These are phyloP conservation scores for Nomada goodeniana DNA, from an alignment of 2,888 invertebrate species.

Conservation along the genomic window DNA sequence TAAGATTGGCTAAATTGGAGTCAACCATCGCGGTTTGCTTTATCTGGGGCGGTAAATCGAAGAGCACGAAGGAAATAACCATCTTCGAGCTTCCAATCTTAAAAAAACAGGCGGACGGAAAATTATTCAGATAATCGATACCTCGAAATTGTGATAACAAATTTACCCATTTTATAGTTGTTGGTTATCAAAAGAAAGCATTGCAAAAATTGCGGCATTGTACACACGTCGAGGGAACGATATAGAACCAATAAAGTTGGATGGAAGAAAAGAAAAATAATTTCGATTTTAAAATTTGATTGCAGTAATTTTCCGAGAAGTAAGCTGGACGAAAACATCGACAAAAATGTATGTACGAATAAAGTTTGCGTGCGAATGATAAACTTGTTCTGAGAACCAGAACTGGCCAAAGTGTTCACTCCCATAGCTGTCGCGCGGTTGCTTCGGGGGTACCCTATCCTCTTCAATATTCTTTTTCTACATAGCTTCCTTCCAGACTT, in stretches of 20 bases:
- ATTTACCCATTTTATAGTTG: background rate
- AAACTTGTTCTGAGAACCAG: constrained; percentile 52
- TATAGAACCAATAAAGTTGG: too few relatives aligned
- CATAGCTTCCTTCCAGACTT: constrained; percentile 25
- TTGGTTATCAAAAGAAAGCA: background rate
- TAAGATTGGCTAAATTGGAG: constrained; percentile 47
- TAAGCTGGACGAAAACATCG: background rate
- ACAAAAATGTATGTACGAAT: background rate
- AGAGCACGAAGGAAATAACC: constrained; percentile 2
- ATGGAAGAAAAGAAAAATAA: background rate
- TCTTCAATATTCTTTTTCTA: constrained; percentile 29
- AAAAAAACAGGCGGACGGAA: background rate
- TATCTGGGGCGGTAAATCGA: constrained; percentile 37
- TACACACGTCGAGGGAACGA: background rate
- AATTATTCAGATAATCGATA: constrained; percentile 29
- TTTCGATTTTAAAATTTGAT: background rate
- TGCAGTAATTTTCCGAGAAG: background rate
- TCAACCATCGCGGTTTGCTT: constrained; percentile 29
- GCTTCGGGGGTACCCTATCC: constrained; percentile 18
- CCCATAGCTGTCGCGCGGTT: constrained; percentile 39
- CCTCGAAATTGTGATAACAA: background rate
- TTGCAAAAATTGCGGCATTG: background rate
- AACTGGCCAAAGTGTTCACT: constrained; percentile 13
- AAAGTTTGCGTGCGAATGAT: constrained; percentile 52
- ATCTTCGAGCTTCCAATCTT: background rate